Conservation (phyloP, 2,888 invertebrate species). For the Cryptocephalus primarius region DNA sequence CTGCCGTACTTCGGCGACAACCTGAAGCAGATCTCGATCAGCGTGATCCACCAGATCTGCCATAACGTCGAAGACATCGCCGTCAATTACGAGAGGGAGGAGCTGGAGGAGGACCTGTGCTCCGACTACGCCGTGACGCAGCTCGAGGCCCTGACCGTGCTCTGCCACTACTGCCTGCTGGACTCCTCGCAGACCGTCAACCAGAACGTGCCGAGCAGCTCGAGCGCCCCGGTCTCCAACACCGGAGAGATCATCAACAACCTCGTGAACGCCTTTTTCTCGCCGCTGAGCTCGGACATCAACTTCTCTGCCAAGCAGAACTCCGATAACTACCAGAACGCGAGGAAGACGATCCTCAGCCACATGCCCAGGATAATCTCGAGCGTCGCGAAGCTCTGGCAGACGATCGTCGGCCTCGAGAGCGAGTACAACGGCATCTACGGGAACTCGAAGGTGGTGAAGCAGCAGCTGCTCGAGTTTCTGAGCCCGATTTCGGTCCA, state of each 20-base stretch:
- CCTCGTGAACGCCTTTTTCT: slow-evolving; percentile 70
- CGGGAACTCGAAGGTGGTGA: slow-evolving; percentile 55
- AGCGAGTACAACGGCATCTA: slow-evolving; percentile 44
- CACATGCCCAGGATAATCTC: slow-evolving; percentile 73
- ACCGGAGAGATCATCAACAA: slow-evolving; percentile 68
- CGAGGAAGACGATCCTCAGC: slow-evolving; percentile 60
- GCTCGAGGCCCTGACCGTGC: slow-evolving; percentile 64
- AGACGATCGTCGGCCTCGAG: slow-evolving; percentile 43
- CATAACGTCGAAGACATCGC: slow-evolving; percentile 57
- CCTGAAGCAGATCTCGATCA: slow-evolving; percentile 63
- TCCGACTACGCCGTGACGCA: slow-evolving; percentile 71
- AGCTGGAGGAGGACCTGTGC: slow-evolving; percentile 46
- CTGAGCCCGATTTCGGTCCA: slow-evolving; percentile 75
- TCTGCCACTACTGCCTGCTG: slow-evolving; percentile 71
- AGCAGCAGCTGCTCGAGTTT: slow-evolving; percentile 69
- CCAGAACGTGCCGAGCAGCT: slow-evolving; percentile 29
- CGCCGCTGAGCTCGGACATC: slow-evolving; percentile 40
- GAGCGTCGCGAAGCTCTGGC: slow-evolving; percentile 70
- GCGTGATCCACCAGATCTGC: slow-evolving; percentile 69
- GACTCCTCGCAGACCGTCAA: slow-evolving; percentile 43
- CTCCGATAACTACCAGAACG: slow-evolving; percentile 39
- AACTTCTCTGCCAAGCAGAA: slow-evolving; percentile 31
- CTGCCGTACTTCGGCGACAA: slow-evolving; percentile 70
- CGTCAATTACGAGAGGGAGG: slow-evolving; percentile 28
- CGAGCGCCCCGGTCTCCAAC: slow-evolving; percentile 44